Percentiles rank a stretch among this genome's conserved stretches.
Conservation (phyloP, 2,888 invertebrate genomes). For the Pyrocoelia pectoralis region DNA sequence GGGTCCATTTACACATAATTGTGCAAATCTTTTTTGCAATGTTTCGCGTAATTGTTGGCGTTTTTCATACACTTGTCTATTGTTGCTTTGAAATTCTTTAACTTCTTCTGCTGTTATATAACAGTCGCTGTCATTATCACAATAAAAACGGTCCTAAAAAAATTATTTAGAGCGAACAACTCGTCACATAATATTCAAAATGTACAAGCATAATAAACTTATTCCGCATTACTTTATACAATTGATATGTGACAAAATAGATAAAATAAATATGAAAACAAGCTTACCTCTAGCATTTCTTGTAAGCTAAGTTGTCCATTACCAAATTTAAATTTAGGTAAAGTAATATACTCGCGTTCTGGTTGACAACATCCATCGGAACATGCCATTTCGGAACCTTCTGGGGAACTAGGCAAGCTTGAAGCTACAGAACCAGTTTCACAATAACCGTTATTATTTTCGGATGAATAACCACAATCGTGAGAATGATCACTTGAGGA, state of each 20-base stretch:
- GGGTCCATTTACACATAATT: constrained; percentile 72
- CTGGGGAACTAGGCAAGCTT: constrained; percentile 84
- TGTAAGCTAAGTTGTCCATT: constrained; percentile 72
- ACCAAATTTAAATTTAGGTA: constrained; percentile 55
- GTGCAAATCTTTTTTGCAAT: constrained; percentile 82
- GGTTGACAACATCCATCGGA: constrained; percentile 88
- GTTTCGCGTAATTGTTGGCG: constrained; percentile 84
- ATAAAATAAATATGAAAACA: too few species aligned
- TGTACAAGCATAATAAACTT: too few species aligned
- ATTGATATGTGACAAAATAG: too few species aligned
- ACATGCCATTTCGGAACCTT: constrained; percentile 90
- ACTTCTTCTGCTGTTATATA: constrained; percentile 91
- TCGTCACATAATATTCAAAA: too few species aligned
- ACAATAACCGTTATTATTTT: constrained; percentile 77
- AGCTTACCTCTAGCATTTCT: constrained; percentile 78
- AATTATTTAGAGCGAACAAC: constrained; percentile 4
- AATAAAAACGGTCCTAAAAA: constrained; percentile 78
- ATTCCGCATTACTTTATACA: too few species aligned
- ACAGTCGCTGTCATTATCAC: constrained; percentile 75
- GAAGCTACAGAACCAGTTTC: constrained; percentile 75
- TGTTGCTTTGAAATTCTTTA: constrained; percentile 83
- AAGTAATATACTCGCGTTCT: constrained; percentile 60
- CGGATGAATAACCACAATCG: constrained; percentile 91
- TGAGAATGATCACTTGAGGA: constrained; percentile 76
- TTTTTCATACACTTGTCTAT: constrained; percentile 79